Evolutionary conservation across 2,113 vertebrate genomes (phyloP), one percentile per base, ranked within the genome.

Genomic region (Rhabdomys dilectus): DNA sequence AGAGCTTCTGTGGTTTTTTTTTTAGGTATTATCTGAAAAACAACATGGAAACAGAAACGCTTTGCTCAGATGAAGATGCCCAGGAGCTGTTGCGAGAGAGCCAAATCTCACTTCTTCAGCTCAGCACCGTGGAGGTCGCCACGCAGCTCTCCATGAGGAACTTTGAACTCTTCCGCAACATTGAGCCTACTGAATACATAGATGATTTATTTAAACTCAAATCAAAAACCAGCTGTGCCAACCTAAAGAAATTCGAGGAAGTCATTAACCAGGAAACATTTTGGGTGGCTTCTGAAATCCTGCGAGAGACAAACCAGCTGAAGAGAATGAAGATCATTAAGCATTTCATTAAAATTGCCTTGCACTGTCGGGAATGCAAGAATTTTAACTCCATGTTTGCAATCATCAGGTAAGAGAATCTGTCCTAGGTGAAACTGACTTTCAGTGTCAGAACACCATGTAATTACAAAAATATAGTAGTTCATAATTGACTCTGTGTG

Each of bases 301-400:
- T 99, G 3, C 98, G 99, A 78, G 99, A 99, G 98, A 99, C 99
- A 86, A 99, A 99, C 98, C 99, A 99, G 97, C 98, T 99, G 56
- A 99, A 99, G 96, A 99, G 99, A 96, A 99, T 99, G 99, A 99
- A 99, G 98, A 99, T 99, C 85, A 98, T 99, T 96, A 99, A 99
- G 97, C 99, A 99, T 98, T 99, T 99, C 98, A 99, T 99, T 98
- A 99, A 99, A 98, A 99, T 99, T 88, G 99, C 99, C 0, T 98
- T 99, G n/a, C 99, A 99, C 98, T 99, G 99, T 97, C 98, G 99
- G 94, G 99, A 99, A 95, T 99, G 99, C 99, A 99, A 99, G 98
- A 99, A 99, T 98, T 99, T 99, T 98, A 99, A 99, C 99, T 99
- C 99, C 0, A 99, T 99, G 99, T 99, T 99, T 97, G 99, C 99